Percentiles rank a stretch among this genome's conserved stretches.
phyloP scores from a whole-genome alignment of 2,888 invertebrate species.

The Lycaena phlaeas region DNA sequence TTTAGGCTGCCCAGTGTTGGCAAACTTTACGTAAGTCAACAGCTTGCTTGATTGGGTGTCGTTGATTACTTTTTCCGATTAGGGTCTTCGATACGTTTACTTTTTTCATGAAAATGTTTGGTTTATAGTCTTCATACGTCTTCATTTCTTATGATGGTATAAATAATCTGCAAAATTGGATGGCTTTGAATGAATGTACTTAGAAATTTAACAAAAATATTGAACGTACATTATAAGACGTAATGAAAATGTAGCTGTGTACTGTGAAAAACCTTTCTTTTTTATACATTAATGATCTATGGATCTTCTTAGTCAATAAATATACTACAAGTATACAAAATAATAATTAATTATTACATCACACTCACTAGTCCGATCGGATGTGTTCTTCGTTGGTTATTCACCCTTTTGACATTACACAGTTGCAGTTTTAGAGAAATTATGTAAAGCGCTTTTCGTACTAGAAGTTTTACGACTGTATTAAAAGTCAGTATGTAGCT shows the following conservation, averaged over 20 bases:
- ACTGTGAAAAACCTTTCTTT: background rate
- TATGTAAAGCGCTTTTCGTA: slow-evolving; percentile 1
- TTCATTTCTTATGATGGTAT: too few species aligned
- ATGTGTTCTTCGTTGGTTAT: background rate
- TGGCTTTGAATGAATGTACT: background rate
- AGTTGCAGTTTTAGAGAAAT: background rate
- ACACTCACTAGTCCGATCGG: background rate
- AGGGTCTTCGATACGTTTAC: too few species aligned
- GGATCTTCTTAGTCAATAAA: too few species aligned
- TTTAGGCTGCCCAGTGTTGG: too few species aligned
- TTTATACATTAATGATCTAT: too few species aligned
- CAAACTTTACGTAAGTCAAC: too few species aligned
- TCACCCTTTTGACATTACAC: background rate
- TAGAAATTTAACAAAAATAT: background rate
- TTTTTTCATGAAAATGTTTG: too few species aligned
- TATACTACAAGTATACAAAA: too few species aligned
- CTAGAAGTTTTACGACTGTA: background rate
- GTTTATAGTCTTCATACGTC: too few species aligned
- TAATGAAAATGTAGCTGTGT: background rate
- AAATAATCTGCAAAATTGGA: background rate
- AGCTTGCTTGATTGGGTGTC: too few species aligned
- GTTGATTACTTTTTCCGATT: too few species aligned
- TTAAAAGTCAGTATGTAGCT: too few species aligned
- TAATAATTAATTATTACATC: background rate
- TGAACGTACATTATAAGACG: background rate